phyloP scores from a whole-genome alignment of 2,797 vertebrate species.

The Brotula barbata region DNA sequence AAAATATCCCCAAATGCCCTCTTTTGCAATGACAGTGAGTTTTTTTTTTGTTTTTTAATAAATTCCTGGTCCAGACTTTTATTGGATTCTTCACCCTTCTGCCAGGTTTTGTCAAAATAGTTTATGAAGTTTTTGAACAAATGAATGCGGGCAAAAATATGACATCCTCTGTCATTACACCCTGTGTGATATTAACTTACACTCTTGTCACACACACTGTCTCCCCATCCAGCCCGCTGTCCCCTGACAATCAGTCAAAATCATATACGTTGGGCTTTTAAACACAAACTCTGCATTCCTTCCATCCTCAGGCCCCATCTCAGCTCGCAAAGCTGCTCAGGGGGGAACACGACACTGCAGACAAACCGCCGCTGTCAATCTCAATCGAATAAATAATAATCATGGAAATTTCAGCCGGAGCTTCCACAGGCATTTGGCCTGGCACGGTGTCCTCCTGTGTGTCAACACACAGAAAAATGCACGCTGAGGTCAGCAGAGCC shows the following conservation, averaged over 20 bases:
- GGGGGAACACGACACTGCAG: conserved; percentile 34
- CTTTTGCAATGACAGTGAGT: no score
- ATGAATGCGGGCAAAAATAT: no score
- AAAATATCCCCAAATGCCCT: no score
- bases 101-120: no score
- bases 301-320: conserved; percentile 40
- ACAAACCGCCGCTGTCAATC: conserved; percentile 49
- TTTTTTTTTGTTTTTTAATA: no score
- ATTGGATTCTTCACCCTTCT: no score
- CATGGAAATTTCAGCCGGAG: conserved; percentile 23
- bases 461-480: conserved; percentile 16
- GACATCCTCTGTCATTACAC: no score
- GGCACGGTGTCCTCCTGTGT: conserved; percentile 1
- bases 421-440: conserved; percentile 13
- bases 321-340: conserved; percentile 24
- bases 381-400: conserved; percentile 22
- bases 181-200: no score
- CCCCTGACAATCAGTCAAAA: not conserved
- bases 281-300: conserved; percentile 53
- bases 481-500: conserved; percentile 29
- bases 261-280: conserved; percentile 27
- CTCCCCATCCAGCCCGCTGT: no score
- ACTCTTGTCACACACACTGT: no score
- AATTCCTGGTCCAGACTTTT: no score
- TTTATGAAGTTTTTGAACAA: no score